Evolutionary conservation across 2,888 invertebrate genomes (phyloP), one percentile per base, ranked within the genome.

Genomic region (Aleiodes leptofemur): DNA sequence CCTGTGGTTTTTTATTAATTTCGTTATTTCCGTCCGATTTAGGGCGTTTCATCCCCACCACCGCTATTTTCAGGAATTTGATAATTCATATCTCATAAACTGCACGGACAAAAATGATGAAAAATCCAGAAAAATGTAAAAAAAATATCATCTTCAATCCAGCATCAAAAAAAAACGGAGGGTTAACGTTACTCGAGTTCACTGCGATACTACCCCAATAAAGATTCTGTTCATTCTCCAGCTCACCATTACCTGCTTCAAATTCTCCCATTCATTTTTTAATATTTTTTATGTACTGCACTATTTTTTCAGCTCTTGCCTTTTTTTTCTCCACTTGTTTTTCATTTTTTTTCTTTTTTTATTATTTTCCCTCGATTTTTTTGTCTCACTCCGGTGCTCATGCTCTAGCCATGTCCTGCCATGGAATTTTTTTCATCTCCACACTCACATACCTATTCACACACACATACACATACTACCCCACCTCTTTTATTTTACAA

Each of bases 401-500:
- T 68, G 16, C 61, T 51, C 29, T 68, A 31, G 29, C 31, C 66
- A 68, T 68, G 51, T 14, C 53, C 68, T 29, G 51, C 68, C 31
- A 31, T 68, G 77, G 74, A 74, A 77, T 79, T 79, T 80, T 78
- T 79, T 34, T 74, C 66, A 73, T 76, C 72, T 66, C 51, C 59
- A 72, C 57, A 50, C 72, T 74, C 72, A 70, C 76, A 74, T 73
- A 76, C 73, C 73, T 66, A 72, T 71, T 69, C 77, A 43, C 43
- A 64, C 43, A 64, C 23, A 64, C 38, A 61, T 2, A 23, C 59
- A 59, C 8, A 14, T 9, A 38, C 57, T 29, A 57, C 73, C 68
- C 76, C 53, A 48, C 66, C 76, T 66, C 76, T 82, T 84, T 84
- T 82, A 82, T 82, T 83, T 79, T 78, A 81, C 82, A 83, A 85